Base-by-base conservation (phyloP, 2,797 vertebrate species). In the Microchirus variegatus region DNA sequence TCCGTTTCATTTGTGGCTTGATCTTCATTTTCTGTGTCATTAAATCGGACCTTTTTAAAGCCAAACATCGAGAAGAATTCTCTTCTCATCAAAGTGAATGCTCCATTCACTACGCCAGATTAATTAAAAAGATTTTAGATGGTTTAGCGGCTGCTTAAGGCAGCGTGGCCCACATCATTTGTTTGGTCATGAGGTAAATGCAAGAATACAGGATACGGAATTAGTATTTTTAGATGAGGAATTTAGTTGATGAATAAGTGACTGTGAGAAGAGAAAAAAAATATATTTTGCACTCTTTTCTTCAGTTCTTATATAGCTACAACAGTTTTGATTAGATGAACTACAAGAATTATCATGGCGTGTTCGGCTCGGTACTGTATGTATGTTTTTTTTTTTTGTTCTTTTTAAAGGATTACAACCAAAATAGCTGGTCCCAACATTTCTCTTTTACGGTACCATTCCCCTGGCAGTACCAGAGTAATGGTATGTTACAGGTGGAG, bases 141-240 rank as follows among this genome's bases (percentile, higher is more conserved):
- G 70, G 75, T 70, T 80, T 86, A 69, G 77, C 63, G 22, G 69
- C 73, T 55, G 83, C 80, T 89, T 57, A 70, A 84, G 82, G 80
- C 87, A 63, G 73, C 53, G 53, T 83, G 87, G 84, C 80, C 76
- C 60, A 73, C 56, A 71, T 76, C 81, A 80, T 85, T 87, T 77
- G 84, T 77, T 79, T 64, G 64, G 18, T 51, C 7, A 36, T 59
- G 70, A 59, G 68, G 65, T 59, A 72, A 75, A 31, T 31, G 31
- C 31, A 84, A 31, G 59, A 59, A 77, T 74, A 76, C 67, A 2
- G 17, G 17, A 19, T 8, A 43, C 14, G 8, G 14, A n/a, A 59
- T 77, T 75, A 83, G 64, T 66, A 58, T 72, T 80, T 67, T 84
- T 73, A 74, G 67, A 87, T 72, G 83, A 84, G 62, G 67, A 86